Evolutionary conservation across 2,113 vertebrate species (phyloP).

Genomic region (Rhynchomys soricoides): DNA sequence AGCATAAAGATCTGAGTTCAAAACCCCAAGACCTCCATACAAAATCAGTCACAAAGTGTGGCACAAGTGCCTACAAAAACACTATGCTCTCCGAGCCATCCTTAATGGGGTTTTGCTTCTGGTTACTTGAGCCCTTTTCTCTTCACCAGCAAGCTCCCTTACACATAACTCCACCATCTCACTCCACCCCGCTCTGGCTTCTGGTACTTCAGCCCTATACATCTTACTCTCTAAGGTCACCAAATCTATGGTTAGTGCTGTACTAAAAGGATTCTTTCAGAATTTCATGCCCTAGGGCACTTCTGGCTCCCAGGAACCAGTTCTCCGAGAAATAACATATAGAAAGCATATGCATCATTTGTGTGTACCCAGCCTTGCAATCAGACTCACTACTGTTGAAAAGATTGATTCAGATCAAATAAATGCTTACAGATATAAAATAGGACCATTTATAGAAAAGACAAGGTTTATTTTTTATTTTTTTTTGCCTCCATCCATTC

Average conservation of each 20-base stretch:
- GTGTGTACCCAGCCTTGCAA: neutral
- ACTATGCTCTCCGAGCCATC: neutral
- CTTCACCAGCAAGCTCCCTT: neutral
- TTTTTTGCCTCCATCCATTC: constrained; percentile 17
- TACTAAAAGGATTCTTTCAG: neutral
- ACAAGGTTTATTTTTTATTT: neutral
- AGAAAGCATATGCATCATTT: neutral
- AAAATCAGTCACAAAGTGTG: neutral
- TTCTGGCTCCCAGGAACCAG: neutral
- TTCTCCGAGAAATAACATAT: neutral
- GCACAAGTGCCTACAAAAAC: neutral
- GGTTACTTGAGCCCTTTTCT: neutral
- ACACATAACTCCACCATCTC: neutral
- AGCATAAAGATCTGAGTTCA: neutral
- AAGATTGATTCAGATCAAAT: constrained; percentile 47
- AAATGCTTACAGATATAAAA: constrained; percentile 46
- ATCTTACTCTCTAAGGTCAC: neutral
- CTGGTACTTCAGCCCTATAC: neutral
- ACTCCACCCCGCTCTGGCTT: neutral
- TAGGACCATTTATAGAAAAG: constrained; percentile 47
- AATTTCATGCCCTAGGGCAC: neutral
- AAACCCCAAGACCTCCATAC: neutral
- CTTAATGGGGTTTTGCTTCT: neutral
- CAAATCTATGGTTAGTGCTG: neutral
- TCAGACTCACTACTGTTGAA: neutral